Percentiles rank a stretch among this genome's conserved stretches.
Conservation (phyloP, 2,113 vertebrate species). For the Bagarius yarrelli region DNA sequence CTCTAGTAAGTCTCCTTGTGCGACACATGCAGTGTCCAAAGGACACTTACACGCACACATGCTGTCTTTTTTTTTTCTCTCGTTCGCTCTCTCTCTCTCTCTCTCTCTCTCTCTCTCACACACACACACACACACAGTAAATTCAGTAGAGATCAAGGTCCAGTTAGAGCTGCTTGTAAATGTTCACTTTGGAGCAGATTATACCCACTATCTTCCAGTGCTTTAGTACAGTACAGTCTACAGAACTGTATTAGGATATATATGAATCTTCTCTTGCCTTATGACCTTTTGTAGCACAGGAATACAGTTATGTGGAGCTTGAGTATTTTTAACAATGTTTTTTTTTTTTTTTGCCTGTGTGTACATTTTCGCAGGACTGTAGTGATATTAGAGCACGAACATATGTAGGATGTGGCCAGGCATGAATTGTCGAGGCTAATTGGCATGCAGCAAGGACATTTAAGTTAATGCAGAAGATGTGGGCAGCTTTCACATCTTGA, state of each 20-base stretch:
- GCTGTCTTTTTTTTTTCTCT: constrained; percentile 15
- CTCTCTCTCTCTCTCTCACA: background rate
- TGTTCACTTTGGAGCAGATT: constrained; percentile 47
- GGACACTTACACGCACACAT: constrained; percentile 28
- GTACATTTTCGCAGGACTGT: background rate
- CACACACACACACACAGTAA: constrained; percentile 33
- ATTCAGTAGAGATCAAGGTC: constrained; percentile 54
- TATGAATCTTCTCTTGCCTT: background rate
- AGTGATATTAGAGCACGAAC: constrained; percentile 9
- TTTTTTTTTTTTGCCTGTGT: background rate
- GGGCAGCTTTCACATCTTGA: constrained; percentile 38
- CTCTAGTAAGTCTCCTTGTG: constrained; percentile 30
- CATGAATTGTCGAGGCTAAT: constrained; percentile 24
- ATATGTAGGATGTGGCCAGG: constrained; percentile 5
- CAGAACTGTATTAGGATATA: background rate
- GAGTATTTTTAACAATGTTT: constrained; percentile 44
- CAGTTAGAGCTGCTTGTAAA: constrained; percentile 49
- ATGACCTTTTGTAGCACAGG: background rate
- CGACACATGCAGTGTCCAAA: constrained; percentile 50
- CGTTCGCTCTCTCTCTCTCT: background rate
- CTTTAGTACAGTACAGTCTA: constrained; percentile 11
- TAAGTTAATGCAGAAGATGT: constrained; percentile 43
- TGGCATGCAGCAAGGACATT: constrained; percentile 39
- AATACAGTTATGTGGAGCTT: constrained; percentile 33
- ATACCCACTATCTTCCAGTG: constrained; percentile 3